phyloP scores from a whole-genome alignment of 1,140 invertebrate species.

The Arctopsyche grandis region DNA sequence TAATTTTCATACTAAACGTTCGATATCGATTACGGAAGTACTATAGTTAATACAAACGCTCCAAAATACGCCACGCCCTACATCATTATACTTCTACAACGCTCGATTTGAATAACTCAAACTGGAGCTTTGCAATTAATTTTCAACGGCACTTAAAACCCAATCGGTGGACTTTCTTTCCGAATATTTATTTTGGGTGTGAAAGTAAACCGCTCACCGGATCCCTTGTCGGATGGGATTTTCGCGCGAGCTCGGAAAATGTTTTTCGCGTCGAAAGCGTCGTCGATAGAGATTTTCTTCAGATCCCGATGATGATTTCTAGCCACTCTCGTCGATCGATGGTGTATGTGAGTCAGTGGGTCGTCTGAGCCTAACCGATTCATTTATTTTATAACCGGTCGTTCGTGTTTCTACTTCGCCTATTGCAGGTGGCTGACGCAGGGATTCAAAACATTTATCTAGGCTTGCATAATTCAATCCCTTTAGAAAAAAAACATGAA shows the following conservation, averaged over 20 bases:
- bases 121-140: too few relatives aligned
- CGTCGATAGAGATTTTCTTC: background rate
- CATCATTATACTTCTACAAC: background rate
- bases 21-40: constrained; percentile 21
- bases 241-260: background rate
- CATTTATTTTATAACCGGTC: constrained; percentile 52
- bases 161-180: too few relatives aligned
- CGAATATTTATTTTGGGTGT: too few relatives aligned
- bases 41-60: background rate
- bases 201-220: too few relatives aligned
- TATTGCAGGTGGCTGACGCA: background rate
- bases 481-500: background rate
- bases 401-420: constrained; percentile 36
- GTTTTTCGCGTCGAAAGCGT: background rate
- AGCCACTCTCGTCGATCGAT: background rate
- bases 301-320: background rate
- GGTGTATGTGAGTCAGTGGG: constrained; percentile 51
- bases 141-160: background rate
- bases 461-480: background rate
- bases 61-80: constrained; percentile 5
- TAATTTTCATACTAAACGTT: constrained; percentile 12
- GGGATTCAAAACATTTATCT: background rate
- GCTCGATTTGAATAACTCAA: background rate
- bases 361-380: constrained; percentile 44
- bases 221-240: background rate